Conservation (phyloP, 1,140 invertebrate genomes). For the Ridgeia piscesae region DNA sequence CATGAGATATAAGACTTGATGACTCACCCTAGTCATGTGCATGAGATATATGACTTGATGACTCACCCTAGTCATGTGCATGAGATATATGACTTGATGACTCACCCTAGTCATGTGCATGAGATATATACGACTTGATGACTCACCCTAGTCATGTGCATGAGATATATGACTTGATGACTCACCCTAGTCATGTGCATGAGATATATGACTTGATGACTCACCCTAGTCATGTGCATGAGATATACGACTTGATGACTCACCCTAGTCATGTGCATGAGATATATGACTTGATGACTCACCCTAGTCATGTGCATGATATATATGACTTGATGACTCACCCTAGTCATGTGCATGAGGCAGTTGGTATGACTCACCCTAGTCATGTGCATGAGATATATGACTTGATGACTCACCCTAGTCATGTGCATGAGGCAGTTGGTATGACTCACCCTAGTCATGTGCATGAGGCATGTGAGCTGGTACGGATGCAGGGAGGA, state of each 20-base stretch:
- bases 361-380: slow-evolving; percentile 95
- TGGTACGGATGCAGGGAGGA: slow-evolving; percentile 95
- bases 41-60: too few relatives aligned
- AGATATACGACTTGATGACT: too few relatives aligned
- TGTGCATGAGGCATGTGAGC: slow-evolving; percentile 93
- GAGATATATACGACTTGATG: too few relatives aligned
- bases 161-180: not conserved
- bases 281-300: not conserved
- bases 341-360: slow-evolving; percentile 92
- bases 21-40: too few relatives aligned
- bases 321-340: slow-evolving; percentile 53
- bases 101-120: too few relatives aligned
- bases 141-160: not conserved
- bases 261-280: too few relatives aligned
- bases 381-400: slow-evolving; percentile 92
- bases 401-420: slow-evolving; percentile 93
- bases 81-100: too few relatives aligned
- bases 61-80: too few relatives aligned
- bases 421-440: slow-evolving; percentile 95
- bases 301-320: too few relatives aligned
- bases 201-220: not conserved
- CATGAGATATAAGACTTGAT: too few relatives aligned
- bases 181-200: not conserved
- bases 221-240: not conserved
- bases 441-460: slow-evolving; percentile 89